Percentiles rank a stretch among this genome's conserved stretches.
Evolutionary conservation across 2,113 vertebrate species (phyloP).

Genomic region (Paramormyrops kingsleyae): DNA sequence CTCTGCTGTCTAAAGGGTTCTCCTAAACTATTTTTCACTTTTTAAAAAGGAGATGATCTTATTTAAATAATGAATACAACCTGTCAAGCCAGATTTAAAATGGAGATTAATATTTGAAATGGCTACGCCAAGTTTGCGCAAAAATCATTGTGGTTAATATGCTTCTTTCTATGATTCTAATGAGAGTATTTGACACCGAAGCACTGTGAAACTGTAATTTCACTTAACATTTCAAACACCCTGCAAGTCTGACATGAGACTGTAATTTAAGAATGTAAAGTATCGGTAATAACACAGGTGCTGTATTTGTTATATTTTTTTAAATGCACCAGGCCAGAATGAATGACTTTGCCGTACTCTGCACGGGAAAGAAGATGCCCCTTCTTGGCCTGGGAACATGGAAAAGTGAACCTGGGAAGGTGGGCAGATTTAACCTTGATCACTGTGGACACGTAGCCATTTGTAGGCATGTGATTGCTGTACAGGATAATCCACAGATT

Average conservation of each 20-base stretch:
- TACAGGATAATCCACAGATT: background rate
- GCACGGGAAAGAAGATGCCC: slow-evolving; percentile 88
- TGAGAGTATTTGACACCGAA: background rate
- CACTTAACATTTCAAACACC: background rate
- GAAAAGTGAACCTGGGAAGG: slow-evolving; percentile 88
- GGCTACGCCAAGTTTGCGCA: background rate
- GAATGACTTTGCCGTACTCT: slow-evolving; percentile 62
- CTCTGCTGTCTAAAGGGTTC: background rate
- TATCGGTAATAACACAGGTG: background rate
- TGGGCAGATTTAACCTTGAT: slow-evolving; percentile 37
- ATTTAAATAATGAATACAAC: background rate
- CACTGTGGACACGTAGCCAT: background rate
- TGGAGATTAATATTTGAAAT: background rate
- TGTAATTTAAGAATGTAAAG: background rate
- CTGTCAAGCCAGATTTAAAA: background rate
- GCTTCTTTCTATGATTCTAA: background rate
- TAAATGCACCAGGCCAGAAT: slow-evolving; percentile 61
- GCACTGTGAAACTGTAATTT: background rate
- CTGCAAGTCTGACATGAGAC: background rate
- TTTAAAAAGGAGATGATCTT: background rate
- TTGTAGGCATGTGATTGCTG: background rate
- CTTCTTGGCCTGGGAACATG: slow-evolving; percentile 90
- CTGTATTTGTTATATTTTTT: slow-evolving; percentile 26
- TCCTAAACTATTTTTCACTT: background rate
- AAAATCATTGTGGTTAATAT: background rate